Conservation (phyloP, 1,140 invertebrate genomes). For the Drosophila aff. region DNA sequence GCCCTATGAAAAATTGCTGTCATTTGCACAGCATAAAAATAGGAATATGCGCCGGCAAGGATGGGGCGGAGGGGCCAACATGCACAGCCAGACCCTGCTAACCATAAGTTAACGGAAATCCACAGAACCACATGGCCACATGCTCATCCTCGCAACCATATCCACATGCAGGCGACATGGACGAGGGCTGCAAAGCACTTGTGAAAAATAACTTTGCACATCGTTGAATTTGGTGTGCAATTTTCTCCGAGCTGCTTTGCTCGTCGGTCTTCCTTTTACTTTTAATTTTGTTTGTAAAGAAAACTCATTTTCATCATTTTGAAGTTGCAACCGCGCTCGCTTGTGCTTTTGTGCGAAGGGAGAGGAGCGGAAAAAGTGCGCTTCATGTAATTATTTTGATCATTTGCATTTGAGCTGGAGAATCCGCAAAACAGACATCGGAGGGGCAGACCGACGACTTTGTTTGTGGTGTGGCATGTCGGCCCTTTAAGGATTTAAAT, state of each 20-base stretch:
- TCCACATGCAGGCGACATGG: conserved; percentile 76
- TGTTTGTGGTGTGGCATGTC: conserved; percentile 29
- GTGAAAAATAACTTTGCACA: conserved; percentile 84
- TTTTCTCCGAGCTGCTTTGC: conserved; percentile 49
- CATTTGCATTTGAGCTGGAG: conserved; percentile 71
- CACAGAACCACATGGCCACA: conserved; percentile 77
- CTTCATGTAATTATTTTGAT: conserved; percentile 84
- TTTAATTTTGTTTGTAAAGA: conserved; percentile 84
- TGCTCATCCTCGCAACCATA: conserved; percentile 59
- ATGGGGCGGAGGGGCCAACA: conserved; percentile 4
- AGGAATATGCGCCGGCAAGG: conserved; percentile 53
- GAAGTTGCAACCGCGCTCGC: conserved; percentile 72
- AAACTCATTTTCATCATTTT: conserved; percentile 84
- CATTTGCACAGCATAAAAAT: conserved; percentile 84
- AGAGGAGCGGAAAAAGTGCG: conserved; percentile 51
- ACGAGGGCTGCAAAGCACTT: conserved; percentile 74
- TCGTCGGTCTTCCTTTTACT: conserved; percentile 49
- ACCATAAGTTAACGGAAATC: conserved; percentile 83
- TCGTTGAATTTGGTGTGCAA: conserved; percentile 81
- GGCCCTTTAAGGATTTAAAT: conserved; percentile 43
- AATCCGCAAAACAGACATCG: conserved; percentile 42
- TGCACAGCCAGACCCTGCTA: conserved; percentile 54
- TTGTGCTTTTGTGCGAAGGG: conserved; percentile 64
- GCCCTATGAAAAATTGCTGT: conserved; percentile 83
- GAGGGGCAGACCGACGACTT: conserved; percentile 44